These are phyloP conservation scores for Pteropus alecto DNA, from an alignment of 2,113 vertebrate species.

Conservation along the genomic window DNA sequence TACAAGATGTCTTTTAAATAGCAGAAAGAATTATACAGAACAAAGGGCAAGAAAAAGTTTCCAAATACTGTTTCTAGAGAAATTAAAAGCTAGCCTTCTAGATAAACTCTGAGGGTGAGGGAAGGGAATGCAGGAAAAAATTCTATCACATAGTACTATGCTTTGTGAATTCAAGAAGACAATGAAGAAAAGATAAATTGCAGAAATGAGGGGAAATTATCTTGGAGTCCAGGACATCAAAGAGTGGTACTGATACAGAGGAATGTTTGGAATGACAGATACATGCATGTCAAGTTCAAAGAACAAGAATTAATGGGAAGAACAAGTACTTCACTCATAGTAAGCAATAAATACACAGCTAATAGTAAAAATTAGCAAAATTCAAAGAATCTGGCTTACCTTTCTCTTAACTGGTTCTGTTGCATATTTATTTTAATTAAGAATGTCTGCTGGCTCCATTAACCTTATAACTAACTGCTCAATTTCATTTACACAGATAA, in stretches of 20 bases:
- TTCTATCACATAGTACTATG: not conserved
- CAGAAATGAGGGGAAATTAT: not conserved
- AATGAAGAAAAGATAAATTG: not conserved
- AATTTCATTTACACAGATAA: not conserved
- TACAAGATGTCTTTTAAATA: not conserved
- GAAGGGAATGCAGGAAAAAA: not conserved
- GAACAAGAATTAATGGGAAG: not conserved
- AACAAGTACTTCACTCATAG: not conserved
- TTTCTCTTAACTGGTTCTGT: not conserved
- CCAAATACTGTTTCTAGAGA: not conserved
- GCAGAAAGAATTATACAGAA: not conserved
- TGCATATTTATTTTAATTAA: conserved; percentile 21
- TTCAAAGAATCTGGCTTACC: not conserved
- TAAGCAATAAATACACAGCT: not conserved
- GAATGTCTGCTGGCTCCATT: not conserved
- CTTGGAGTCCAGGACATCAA: not conserved
- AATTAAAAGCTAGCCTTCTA: not conserved
- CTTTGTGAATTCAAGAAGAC: not conserved
- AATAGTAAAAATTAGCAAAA: not conserved
- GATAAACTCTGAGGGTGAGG: not conserved
- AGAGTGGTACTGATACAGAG: not conserved
- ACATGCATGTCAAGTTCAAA: not conserved
- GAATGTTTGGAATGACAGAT: not conserved
- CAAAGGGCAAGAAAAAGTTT: not conserved
- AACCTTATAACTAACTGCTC: not conserved